phyloP scores from a whole-genome alignment of 37 sponge, comb jelly and placozoan species.

The Agelas oroides region DNA sequence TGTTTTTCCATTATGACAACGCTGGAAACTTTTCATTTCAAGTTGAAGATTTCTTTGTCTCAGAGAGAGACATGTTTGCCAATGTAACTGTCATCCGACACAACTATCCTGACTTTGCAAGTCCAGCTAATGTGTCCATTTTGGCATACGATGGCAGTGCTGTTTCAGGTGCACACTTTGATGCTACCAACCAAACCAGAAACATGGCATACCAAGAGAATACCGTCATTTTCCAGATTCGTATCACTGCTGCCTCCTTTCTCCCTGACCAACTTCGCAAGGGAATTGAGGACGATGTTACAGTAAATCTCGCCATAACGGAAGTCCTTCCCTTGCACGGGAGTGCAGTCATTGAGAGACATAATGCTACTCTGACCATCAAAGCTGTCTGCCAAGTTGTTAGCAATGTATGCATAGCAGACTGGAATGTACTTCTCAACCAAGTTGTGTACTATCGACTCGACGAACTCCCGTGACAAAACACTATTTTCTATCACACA shows the following conservation, averaged over 20 bases:
- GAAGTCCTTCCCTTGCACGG: constrained; percentile 76
- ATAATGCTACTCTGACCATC: constrained; percentile 66
- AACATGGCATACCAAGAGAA: constrained; percentile 49
- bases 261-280: constrained; percentile 65
- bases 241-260: constrained; percentile 65
- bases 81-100: constrained; percentile 80
- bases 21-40: constrained; percentile 82
- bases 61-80: constrained; percentile 67
- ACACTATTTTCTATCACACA: too few species aligned
- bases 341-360: constrained; percentile 20
- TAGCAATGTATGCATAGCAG: constrained; percentile 84
- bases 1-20: constrained; percentile 82
- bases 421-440: constrained; percentile 69
- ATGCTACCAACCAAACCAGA: constrained; percentile 58
- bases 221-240: constrained; percentile 51
- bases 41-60: constrained; percentile 70
- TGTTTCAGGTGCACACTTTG: constrained; percentile 61
- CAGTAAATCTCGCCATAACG: constrained; percentile 59
- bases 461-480: constrained; percentile 74
- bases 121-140: constrained; percentile 80
- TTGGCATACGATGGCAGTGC: constrained; percentile 77
- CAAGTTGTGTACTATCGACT: constrained; percentile 63
- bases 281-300: constrained; percentile 82
- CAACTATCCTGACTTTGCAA: constrained; percentile 64
- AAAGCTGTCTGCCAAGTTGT: constrained; percentile 83